These are phyloP conservation scores for Hydra vulgaris DNA, from an alignment of 30 jellyfish, hydroid and myxozoan species.

Conservation along the genomic window DNA sequence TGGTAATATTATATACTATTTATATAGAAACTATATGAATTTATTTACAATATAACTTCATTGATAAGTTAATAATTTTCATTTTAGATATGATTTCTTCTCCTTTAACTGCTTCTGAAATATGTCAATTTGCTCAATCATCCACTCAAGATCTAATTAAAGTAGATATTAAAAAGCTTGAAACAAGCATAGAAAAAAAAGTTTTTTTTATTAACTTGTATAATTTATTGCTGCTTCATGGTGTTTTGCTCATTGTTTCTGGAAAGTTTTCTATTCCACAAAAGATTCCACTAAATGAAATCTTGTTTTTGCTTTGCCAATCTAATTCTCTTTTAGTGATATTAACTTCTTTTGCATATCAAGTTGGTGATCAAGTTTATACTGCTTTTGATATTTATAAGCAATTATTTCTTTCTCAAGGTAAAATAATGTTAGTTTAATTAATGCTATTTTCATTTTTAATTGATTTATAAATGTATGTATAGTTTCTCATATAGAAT, in stretches of 20 bases:
- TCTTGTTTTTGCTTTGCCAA: conserved; percentile 27
- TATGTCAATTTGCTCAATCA: conserved; percentile 4
- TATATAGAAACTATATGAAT: not conserved
- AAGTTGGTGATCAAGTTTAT: conserved; percentile 57
- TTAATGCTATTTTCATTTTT: too few species aligned
- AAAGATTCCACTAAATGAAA: conserved; percentile 2
- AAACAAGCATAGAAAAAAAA: conserved; percentile 31
- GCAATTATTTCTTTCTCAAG: conserved; percentile 43
- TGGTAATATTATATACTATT: not conserved
- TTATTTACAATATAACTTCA: too few species aligned
- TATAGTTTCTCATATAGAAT: too few species aligned
- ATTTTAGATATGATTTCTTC: not conserved
- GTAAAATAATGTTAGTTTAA: not conserved
- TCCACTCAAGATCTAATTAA: conserved; percentile 25
- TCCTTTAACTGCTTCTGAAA: conserved; percentile 1
- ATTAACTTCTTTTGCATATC: conserved; percentile 39
- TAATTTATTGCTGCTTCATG: conserved; percentile 67
- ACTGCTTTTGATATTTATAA: conserved; percentile 73
- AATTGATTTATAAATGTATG: too few species aligned
- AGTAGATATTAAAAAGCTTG: conserved; percentile 36
- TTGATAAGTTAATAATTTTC: not conserved
- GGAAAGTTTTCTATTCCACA: conserved; percentile 29
- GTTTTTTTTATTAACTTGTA: conserved; percentile 53
- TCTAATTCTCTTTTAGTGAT: conserved; percentile 55
- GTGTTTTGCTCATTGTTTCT: conserved; percentile 31